Evolutionary conservation across 1,140 invertebrate species (phyloP), one percentile per base, ranked within the genome.

Genomic region (Trypoxylus dichotomus): DNA sequence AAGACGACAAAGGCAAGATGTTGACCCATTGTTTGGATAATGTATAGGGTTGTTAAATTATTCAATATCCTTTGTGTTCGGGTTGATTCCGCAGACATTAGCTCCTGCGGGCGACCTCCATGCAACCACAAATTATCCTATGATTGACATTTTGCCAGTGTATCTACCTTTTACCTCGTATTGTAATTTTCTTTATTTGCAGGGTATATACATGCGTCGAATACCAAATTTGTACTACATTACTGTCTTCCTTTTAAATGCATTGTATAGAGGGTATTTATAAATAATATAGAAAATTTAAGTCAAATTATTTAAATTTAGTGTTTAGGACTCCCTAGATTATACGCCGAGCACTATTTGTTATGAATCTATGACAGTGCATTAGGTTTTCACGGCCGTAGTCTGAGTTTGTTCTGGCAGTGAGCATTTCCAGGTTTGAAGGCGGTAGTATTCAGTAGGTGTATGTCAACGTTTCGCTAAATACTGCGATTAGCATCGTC

Each of bases 51-150:
- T 79, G 75, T 76, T 79, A 79, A 79, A 79, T 68, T 76, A 79
- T 79, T 79, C 75, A 76, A 76, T 76, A 76, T 79, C 78, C 78
- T 79, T 79, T 79, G 78, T 79, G 76, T 76, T 79, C 76, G 60
- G 54, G 63, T 74, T 71, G 75, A 54, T 54, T 76, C 76, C 54
- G 41, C 43, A 68, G 60, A 72, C 68, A 76, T 76, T 73, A 79
- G 63, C 75, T 79, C 75, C 75, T 32, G 75, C 63, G 71, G 78
- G 78, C 78, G 68, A 75, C 72, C 72, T 43, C 72, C 15, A 74
- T 11, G 32, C 60, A 74, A 76, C 74, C 78, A 74, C 78, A 76
- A 78, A 79, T 79, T 79, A 76, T 75, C 72, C n/a, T 37, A 47
- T 79, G 68, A 76, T 79, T 79, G 78, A 79, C 78, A 60, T 73